phyloP scores from a whole-genome alignment of 2,113 vertebrate species.

The Ancistrus triradiatus region DNA sequence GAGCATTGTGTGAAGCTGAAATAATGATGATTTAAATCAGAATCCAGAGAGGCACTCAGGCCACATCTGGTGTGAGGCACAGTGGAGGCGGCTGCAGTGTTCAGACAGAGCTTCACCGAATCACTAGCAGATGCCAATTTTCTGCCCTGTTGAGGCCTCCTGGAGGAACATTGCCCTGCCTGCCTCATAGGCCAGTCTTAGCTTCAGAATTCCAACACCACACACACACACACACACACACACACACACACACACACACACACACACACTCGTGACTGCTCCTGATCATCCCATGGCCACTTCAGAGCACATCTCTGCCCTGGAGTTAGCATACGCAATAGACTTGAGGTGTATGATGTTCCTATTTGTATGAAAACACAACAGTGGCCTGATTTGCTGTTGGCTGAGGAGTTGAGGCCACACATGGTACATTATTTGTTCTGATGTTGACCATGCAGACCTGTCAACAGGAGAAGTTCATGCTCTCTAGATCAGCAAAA shows the following conservation, averaged over 20 bases:
- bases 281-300: conserved; percentile 32
- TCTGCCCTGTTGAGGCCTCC: conserved; percentile 71
- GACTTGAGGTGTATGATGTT: conserved; percentile 8
- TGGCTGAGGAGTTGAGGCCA: conserved; percentile 15
- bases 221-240: conserved; percentile 39
- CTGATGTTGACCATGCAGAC: conserved; percentile 64
- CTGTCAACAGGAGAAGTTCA: background rate
- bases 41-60: conserved; percentile 55
- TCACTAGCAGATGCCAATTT: conserved; percentile 74
- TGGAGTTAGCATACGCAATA: conserved; percentile 31
- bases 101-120: conserved; percentile 66
- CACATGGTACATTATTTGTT: conserved; percentile 61
- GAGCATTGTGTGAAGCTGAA: conserved; percentile 60
- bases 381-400: conserved; percentile 30
- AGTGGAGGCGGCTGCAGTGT: conserved; percentile 64
- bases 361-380: conserved; percentile 21
- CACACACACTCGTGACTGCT: conserved; percentile 26
- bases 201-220: conserved; percentile 10
- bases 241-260: conserved; percentile 36
- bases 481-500: conserved; percentile 6
- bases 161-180: conserved; percentile 35
- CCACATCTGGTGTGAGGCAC: conserved; percentile 69
- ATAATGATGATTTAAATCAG: conserved; percentile 61
- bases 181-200: conserved; percentile 22
- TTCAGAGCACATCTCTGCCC: conserved; percentile 36